Evolutionary conservation across 2,113 vertebrate species (phyloP).

Genomic region (Speoplatyrhinus poulsoni): DNA sequence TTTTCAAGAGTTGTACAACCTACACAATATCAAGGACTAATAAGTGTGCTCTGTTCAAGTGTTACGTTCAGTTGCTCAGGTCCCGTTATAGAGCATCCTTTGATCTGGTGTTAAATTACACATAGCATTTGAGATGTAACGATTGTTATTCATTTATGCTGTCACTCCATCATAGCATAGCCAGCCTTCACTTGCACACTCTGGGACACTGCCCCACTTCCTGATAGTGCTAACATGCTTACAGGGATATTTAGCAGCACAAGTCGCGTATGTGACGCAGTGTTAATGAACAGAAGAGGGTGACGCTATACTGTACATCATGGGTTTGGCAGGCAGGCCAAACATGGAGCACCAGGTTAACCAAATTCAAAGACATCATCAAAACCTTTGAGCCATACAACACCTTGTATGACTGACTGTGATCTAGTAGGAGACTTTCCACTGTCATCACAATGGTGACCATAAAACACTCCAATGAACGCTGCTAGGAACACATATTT

Average conservation of each 20-base stretch:
- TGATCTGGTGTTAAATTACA: background rate
- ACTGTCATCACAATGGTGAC: conserved; percentile 7
- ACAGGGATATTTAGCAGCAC: no score
- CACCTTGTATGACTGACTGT: background rate
- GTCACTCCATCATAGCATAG: no score
- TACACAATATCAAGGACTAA: conserved; percentile 46
- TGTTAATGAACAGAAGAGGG: no score
- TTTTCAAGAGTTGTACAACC: conserved; percentile 46
- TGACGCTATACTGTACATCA: no score
- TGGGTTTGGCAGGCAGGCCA: background rate
- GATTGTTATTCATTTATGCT: background rate
- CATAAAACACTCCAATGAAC: background rate
- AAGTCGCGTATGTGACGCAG: no score
- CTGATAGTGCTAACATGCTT: no score
- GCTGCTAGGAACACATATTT: conserved; percentile 5
- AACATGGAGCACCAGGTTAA: background rate
- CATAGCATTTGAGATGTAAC: background rate
- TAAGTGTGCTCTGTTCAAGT: conserved; percentile 62
- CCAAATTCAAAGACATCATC: conserved; percentile 18
- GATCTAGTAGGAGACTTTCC: no score
- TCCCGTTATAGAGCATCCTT: no score
- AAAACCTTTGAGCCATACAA: conserved; percentile 2
- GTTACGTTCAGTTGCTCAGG: conserved; percentile 38
- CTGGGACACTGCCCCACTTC: no score
- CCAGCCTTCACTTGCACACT: no score